A percentile compares a stretch with the other conserved stretches of the same genome.
Conservation (phyloP, 2,113 vertebrate species). For the Sander lucioperca region DNA sequence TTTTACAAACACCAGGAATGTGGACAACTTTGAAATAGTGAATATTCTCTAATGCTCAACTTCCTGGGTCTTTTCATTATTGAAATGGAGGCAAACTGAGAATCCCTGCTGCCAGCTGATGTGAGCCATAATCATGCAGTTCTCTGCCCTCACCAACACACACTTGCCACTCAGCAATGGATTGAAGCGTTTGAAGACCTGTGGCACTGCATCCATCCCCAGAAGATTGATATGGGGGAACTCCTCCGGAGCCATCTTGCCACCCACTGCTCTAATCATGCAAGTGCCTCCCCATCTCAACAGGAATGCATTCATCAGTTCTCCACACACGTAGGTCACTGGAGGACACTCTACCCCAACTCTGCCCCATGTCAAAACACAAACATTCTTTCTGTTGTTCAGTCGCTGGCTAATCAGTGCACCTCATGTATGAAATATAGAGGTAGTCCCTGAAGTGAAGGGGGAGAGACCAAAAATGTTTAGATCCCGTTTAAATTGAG, state of each 20-base stretch:
- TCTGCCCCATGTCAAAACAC: neutral
- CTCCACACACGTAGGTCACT: neutral
- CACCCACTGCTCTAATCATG: constrained; percentile 35
- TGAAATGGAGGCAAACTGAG: neutral
- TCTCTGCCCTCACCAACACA: constrained; percentile 12
- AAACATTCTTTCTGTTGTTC: neutral
- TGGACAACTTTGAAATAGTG: neutral
- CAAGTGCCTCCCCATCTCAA: constrained; percentile 1
- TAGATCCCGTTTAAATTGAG: too few species aligned
- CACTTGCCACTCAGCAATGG: constrained; percentile 6
- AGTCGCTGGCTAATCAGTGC: neutral
- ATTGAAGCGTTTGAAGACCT: constrained; percentile 23
- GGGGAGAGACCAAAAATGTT: too few species aligned
- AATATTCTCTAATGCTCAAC: neutral
- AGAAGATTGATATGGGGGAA: constrained; percentile 22
- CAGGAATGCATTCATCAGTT: constrained; percentile 22
- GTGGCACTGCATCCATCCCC: constrained; percentile 19
- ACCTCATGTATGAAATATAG: neutral
- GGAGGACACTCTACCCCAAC: neutral
- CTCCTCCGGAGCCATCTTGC: constrained; percentile 9
- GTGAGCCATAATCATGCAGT: constrained; percentile 11
- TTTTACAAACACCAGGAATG: neutral
- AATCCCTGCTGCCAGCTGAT: neutral
- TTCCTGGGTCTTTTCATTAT: neutral
- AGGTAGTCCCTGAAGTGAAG: too few species aligned